Evolutionary conservation across 2,888 invertebrate species (phyloP).

Genomic region (Agelastica alni): DNA sequence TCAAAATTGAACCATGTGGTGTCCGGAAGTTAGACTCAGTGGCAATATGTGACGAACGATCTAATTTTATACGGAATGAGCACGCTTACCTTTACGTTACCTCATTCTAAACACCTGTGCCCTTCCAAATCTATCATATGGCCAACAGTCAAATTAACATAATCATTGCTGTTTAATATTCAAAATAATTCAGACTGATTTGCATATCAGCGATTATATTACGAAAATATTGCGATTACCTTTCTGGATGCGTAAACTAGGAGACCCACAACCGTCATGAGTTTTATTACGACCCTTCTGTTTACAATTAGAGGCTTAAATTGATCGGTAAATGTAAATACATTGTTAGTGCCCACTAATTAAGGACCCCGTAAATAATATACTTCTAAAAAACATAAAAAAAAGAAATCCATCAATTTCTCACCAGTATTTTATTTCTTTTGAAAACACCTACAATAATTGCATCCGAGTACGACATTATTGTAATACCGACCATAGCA

Average conservation of each 20-base stretch:
- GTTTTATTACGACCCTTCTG: constrained; percentile 5
- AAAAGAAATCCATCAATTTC: no score
- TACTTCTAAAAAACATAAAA: no score
- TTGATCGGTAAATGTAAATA: no score
- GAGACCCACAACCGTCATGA: constrained; percentile 6
- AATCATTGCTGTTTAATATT: constrained; percentile 30
- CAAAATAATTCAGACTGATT: constrained; percentile 26
- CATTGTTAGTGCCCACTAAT: no score
- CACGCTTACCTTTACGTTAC: constrained; percentile 32
- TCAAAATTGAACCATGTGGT: constrained; percentile 42
- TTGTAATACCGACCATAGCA: no score
- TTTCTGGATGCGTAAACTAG: constrained; percentile 6
- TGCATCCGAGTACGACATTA: no score
- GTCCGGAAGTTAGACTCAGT: constrained; percentile 36
- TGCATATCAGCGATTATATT: constrained; percentile 22
- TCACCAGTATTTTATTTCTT: no score
- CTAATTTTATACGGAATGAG: constrained; percentile 41
- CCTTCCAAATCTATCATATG: constrained; percentile 40
- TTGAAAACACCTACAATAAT: no score
- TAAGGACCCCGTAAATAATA: no score
- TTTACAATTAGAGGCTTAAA: background rate
- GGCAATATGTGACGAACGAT: constrained; percentile 38
- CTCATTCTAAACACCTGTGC: constrained; percentile 40
- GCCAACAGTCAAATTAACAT: constrained; percentile 34
- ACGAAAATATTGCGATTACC: constrained; percentile 24